Percentiles rank a stretch among this genome's conserved stretches.
These are phyloP conservation scores for Didymodactylos carnosus DNA, from an alignment of 2,888 invertebrate genomes.

Conservation along the genomic window DNA sequence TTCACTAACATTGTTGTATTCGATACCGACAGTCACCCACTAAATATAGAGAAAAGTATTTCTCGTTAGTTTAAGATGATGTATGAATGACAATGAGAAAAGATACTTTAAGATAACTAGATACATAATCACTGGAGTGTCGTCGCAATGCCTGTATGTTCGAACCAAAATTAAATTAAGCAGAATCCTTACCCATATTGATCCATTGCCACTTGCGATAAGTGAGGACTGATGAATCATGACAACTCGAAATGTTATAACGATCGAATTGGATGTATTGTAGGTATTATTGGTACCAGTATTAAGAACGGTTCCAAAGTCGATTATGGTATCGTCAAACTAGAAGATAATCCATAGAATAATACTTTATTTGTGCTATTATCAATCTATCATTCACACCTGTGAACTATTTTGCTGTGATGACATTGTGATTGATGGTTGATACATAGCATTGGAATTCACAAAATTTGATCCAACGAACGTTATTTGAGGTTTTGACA, in stretches of 20 bases:
- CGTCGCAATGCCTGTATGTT: too few species aligned
- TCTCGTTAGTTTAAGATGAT: too few species aligned
- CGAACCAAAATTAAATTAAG: too few species aligned
- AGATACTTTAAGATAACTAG: too few species aligned
- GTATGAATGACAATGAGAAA: too few species aligned
- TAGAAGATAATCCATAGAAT: neutral
- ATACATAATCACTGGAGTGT: too few species aligned
- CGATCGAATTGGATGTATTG: neutral
- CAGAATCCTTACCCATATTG: too few species aligned
- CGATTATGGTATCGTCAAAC: conserved; percentile 10
- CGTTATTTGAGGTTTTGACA: neutral
- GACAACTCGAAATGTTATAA: neutral
- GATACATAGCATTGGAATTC: neutral
- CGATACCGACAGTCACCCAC: conserved; percentile 31
- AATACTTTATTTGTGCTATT: neutral
- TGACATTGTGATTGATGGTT: neutral
- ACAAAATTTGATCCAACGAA: neutral
- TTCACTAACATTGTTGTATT: conserved; percentile 24
- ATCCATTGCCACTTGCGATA: too few species aligned
- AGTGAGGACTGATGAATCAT: too few species aligned
- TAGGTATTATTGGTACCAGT: neutral
- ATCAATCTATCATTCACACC: neutral
- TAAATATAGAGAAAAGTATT: conserved; percentile 17
- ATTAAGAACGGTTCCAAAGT: conserved; percentile 6
- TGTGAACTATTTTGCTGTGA: neutral